phyloP scores from a whole-genome alignment of 2,888 invertebrate genomes.

The Caradrina clavipalpis region DNA sequence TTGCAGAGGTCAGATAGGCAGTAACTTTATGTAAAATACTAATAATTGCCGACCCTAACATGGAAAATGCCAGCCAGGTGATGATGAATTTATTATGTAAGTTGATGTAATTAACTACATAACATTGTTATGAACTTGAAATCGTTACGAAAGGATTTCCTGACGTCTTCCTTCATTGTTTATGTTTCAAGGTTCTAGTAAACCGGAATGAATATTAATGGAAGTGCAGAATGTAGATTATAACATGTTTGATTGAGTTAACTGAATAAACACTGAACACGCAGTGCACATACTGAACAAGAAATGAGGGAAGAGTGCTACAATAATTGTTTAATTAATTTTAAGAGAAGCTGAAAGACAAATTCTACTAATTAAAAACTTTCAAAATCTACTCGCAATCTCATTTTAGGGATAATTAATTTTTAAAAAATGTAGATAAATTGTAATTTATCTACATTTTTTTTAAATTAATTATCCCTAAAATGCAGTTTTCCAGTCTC shows the following conservation, averaged over 20 bases:
- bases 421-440: too few species aligned
- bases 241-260: background rate
- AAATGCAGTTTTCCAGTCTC: too few species aligned
- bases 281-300: background rate
- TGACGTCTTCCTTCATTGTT: conserved; percentile 32
- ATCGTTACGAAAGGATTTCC: conserved; percentile 51
- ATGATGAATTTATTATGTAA: background rate
- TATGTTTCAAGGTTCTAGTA: conserved; percentile 34
- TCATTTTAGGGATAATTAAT: too few species aligned
- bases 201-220: conserved; percentile 26
- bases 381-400: too few species aligned
- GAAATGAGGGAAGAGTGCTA: background rate
- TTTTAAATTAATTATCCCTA: too few species aligned
- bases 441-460: too few species aligned
- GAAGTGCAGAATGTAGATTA: conserved; percentile 4
- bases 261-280: background rate
- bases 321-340: background rate
- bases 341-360: background rate
- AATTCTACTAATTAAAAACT: too few species aligned
- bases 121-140: conserved; percentile 42
- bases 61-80: background rate
- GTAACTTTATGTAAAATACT: too few species aligned
- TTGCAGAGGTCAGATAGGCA: too few species aligned
- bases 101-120: conserved; percentile 16
- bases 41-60: background rate